Conservation (phyloP, 2,888 invertebrate genomes). For the Agrypnus murinus region DNA sequence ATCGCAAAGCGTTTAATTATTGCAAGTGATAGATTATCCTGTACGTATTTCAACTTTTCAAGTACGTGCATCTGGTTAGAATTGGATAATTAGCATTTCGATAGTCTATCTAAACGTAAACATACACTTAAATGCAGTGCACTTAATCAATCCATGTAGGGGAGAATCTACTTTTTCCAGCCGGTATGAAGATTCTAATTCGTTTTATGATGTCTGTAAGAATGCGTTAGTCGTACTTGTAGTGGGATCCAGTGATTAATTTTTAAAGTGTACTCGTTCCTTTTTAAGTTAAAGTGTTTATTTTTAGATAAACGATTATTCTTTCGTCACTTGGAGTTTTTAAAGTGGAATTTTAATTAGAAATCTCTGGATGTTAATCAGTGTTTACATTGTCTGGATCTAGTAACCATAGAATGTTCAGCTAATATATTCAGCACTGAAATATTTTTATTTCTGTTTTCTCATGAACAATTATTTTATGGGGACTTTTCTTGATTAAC, state of each 20-base stretch:
- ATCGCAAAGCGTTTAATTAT: constrained; percentile 31
- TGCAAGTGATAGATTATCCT: constrained; percentile 33
- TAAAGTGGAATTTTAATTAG: constrained; percentile 14
- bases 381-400: too few species aligned
- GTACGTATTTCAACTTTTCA: constrained; percentile 24
- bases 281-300: constrained; percentile 33
- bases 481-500: too few species aligned
- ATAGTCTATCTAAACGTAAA: constrained; percentile 34
- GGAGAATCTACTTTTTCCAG: constrained; percentile 44
- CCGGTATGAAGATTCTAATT: constrained; percentile 36
- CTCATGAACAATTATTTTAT: too few species aligned
- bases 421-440: too few species aligned
- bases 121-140: constrained; percentile 33
- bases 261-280: constrained; percentile 31
- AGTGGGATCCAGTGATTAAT: constrained; percentile 29
- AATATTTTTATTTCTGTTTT: too few species aligned
- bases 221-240: constrained; percentile 35
- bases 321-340: constrained; percentile 1
- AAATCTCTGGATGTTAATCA: too few species aligned
- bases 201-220: constrained; percentile 36
- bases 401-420: too few species aligned
- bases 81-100: constrained; percentile 52
- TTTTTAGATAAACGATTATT: constrained; percentile 9
- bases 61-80: constrained; percentile 51
- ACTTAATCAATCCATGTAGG: constrained; percentile 48